These are phyloP conservation scores for Andricus curvator DNA, from an alignment of 2,888 invertebrate genomes.

Conservation along the genomic window DNA sequence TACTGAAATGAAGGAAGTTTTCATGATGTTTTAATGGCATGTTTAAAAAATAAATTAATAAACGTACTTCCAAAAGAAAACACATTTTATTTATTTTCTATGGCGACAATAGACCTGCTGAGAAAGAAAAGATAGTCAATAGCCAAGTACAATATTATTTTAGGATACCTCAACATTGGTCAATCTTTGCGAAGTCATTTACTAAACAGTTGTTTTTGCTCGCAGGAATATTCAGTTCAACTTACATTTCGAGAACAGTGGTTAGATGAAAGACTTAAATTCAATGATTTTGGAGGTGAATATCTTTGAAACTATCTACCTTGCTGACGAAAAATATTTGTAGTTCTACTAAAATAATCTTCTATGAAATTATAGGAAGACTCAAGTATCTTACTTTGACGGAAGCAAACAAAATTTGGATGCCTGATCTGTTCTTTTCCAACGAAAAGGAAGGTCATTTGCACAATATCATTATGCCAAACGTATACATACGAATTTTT, in stretches of 20 bases:
- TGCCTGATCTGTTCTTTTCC: constrained; percentile 98
- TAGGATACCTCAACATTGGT: neutral
- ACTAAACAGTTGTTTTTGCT: constrained; percentile 69
- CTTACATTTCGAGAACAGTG: constrained; percentile 98
- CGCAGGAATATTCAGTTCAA: constrained; percentile 98
- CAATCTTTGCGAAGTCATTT: neutral
- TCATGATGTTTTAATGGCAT: neutral
- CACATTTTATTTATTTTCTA: neutral
- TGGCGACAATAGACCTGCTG: neutral
- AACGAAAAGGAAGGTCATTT: constrained; percentile 99
- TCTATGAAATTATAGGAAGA: constrained; percentile 81
- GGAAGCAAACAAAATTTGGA: constrained; percentile 97
- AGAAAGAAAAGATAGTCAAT: constrained; percentile 22
- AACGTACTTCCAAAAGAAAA: constrained; percentile 16
- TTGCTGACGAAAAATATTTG: neutral
- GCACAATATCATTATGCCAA: constrained; percentile 98
- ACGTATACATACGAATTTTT: constrained; percentile 97
- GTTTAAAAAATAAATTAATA: neutral
- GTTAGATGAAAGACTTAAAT: constrained; percentile 94
- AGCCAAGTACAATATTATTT: constrained; percentile 14
- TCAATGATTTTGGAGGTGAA: constrained; percentile 91
- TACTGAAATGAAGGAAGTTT: neutral
- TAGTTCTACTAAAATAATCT: constrained; percentile 30
- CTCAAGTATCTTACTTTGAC: constrained; percentile 95
- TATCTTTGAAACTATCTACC: constrained; percentile 47